These are phyloP conservation scores for Egretta garzetta DNA, from an alignment of 2,113 vertebrate genomes.

Conservation along the genomic window DNA sequence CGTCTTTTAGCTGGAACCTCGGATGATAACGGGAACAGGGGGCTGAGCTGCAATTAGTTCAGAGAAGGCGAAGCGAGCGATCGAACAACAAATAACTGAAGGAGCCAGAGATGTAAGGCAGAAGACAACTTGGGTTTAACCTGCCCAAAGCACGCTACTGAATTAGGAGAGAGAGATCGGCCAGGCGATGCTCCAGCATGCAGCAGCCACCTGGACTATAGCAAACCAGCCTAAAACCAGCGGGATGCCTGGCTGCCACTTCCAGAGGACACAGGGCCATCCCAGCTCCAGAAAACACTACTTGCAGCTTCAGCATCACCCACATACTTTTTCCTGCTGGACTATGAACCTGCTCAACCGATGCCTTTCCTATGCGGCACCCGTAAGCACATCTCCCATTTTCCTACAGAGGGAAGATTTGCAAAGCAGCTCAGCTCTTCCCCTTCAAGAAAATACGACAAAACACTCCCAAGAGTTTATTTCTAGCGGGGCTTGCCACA, in stretches of 20 bases:
- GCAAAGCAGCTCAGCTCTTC: background rate
- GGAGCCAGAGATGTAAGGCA: background rate
- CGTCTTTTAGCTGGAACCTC: background rate
- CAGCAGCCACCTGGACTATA: background rate
- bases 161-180: no score
- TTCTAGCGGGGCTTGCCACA: background rate
- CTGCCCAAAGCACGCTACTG: no score
- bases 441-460: background rate
- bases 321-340: accelerated
- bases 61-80: background rate
- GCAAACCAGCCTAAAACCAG: background rate
- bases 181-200: accelerated
- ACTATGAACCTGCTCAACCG: background rate
- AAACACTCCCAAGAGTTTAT: background rate
- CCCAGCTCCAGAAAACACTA: background rate
- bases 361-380: accelerated
- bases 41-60: background rate
- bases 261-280: background rate
- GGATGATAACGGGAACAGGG: background rate
- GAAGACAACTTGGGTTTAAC: background rate
- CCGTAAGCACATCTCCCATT: background rate
- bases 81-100: background rate
- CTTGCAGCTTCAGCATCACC: background rate
- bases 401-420: background rate
- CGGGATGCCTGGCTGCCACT: accelerated